phyloP scores from a whole-genome alignment of 1,140 invertebrate species.

The Anoplolepis gracilipes region DNA sequence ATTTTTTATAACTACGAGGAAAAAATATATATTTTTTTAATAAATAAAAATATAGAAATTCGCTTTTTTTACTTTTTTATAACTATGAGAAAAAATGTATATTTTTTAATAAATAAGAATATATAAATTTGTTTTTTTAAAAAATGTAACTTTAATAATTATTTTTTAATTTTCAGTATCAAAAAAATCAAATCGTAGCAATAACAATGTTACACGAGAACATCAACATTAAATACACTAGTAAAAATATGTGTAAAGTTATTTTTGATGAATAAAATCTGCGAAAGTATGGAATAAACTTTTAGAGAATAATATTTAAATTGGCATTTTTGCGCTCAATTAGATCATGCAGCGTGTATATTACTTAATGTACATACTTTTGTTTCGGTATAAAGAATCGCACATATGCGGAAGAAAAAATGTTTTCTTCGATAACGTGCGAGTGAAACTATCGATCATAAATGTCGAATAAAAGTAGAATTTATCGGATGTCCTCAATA shows the following conservation, averaged over 20 bases:
- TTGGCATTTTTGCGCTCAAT: constrained; percentile 23
- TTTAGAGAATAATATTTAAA: background rate
- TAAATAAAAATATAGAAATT: background rate
- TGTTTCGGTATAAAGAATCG: constrained; percentile 45
- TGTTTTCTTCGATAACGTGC: constrained; percentile 62
- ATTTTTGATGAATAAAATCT: constrained; percentile 24
- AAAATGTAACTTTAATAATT: background rate
- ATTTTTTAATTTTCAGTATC: background rate
- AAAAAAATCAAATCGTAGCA: background rate
- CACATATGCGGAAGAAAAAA: constrained; percentile 55
- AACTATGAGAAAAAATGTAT: background rate
- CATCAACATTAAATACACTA: background rate
- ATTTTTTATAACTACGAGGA: background rate
- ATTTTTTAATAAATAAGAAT: background rate
- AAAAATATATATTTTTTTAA: background rate
- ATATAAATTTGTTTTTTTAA: background rate
- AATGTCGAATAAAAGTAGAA: constrained; percentile 71
- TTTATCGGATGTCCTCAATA: constrained; percentile 67
- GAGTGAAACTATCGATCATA: constrained; percentile 63
- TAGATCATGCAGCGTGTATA: background rate
- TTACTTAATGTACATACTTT: constrained; percentile 26
- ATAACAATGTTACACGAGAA: background rate
- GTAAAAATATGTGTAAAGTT: constrained; percentile 20
- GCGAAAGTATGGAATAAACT: background rate
- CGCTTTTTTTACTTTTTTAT: background rate